Conservation (phyloP, 2,888 invertebrate genomes). For the Crepidodera aurea region DNA sequence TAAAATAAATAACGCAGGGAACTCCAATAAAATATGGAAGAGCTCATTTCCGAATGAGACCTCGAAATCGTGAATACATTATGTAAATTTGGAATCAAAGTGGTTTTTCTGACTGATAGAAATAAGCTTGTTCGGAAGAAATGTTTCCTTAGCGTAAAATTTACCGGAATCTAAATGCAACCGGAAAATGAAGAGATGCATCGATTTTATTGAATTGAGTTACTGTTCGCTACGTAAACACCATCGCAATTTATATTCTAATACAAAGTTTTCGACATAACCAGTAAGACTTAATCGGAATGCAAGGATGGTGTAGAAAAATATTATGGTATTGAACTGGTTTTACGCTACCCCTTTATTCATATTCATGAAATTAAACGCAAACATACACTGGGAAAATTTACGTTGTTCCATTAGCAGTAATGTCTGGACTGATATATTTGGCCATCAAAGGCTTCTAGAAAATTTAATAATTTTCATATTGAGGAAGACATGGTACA, state of each 20-base stretch:
- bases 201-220: constrained; percentile 10
- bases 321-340: no score
- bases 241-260: constrained; percentile 11
- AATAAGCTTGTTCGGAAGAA: neutral
- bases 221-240: constrained; percentile 5
- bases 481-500: no score
- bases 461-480: no score
- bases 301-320: neutral
- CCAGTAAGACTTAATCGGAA: neutral
- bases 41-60: constrained; percentile 10
- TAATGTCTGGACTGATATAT: no score
- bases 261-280: neutral
- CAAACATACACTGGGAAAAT: no score
- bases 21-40: constrained; percentile 1
- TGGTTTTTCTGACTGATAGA: constrained; percentile 19
- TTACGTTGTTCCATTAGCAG: no score
- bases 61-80: constrained; percentile 19
- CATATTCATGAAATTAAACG: no score
- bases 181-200: constrained; percentile 15
- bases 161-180: constrained; percentile 13
- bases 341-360: no score
- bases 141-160: constrained; percentile 5
- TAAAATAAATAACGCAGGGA: neutral
- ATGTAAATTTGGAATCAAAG: constrained; percentile 21
- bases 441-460: no score